phyloP scores from a whole-genome alignment of 2,113 vertebrate species.

The Oryctolagus cuniculus region DNA sequence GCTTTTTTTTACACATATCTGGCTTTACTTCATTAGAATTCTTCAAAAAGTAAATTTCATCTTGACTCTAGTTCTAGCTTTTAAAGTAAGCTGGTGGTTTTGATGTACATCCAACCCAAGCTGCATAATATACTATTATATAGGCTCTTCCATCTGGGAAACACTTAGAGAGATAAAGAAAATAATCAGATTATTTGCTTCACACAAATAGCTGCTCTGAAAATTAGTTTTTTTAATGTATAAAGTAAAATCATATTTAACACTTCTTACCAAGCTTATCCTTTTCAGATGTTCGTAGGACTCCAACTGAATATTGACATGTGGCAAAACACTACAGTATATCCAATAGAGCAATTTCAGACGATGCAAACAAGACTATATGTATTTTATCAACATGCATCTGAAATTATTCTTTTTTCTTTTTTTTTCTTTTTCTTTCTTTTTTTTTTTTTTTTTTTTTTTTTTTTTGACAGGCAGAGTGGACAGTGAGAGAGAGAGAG shows the following conservation, averaged over 20 bases:
- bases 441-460: no score
- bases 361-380: slow-evolving; percentile 50
- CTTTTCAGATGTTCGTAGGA: slow-evolving; percentile 48
- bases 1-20: slow-evolving; percentile 29
- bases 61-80: slow-evolving; percentile 50
- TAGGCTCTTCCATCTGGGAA: slow-evolving; percentile 56
- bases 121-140: not conserved
- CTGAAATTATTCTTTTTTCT: slow-evolving; percentile 43
- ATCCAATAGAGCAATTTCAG: slow-evolving; percentile 13
- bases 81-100: slow-evolving; percentile 69
- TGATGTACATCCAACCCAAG: slow-evolving; percentile 52
- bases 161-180: slow-evolving; percentile 56
- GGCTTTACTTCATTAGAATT: slow-evolving; percentile 74
- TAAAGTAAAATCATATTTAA: slow-evolving; percentile 66
- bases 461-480: no score
- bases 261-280: slow-evolving; percentile 48
- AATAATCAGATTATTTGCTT: slow-evolving; percentile 74
- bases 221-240: slow-evolving; percentile 56
- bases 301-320: slow-evolving; percentile 31
- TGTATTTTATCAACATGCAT: slow-evolving; percentile 50
- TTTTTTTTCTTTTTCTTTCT: no score
- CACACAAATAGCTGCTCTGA: slow-evolving; percentile 40
- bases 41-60: slow-evolving; percentile 68
- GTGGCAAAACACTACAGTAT: not conserved
- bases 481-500: no score